A percentile compares a stretch with the other conserved stretches of the same genome.
These are phyloP conservation scores for Lapara coniferarum DNA, from an alignment of 2,888 invertebrate species.

Conservation along the genomic window DNA sequence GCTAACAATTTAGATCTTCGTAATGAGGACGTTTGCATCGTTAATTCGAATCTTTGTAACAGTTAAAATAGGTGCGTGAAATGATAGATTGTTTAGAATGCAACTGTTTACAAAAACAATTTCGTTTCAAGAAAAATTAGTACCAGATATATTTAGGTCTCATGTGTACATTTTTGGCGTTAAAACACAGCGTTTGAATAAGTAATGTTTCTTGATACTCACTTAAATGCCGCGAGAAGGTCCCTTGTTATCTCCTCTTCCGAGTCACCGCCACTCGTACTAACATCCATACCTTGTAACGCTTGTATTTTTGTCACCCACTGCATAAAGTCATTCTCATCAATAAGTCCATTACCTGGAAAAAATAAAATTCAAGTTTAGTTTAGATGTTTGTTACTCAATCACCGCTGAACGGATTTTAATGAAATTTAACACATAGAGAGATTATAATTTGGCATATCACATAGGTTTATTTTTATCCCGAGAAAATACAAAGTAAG, in stretches of 20 bases:
- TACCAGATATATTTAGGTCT: too few relatives aligned
- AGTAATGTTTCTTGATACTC: conserved; percentile 34
- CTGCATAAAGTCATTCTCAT: conserved; percentile 90
- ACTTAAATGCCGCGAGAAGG: conserved; percentile 93
- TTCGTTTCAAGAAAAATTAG: too few relatives aligned
- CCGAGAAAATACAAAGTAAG: too few relatives aligned
- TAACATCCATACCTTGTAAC: conserved; percentile 84
- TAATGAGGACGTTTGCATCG: conserved; percentile 1
- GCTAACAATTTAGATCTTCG: background rate
- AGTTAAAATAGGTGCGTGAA: too few relatives aligned
- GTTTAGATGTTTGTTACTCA: too few relatives aligned
- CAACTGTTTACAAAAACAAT: too few relatives aligned
- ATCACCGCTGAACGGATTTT: background rate
- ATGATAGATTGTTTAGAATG: too few relatives aligned
- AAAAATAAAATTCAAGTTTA: conserved; percentile 31
- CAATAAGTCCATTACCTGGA: conserved; percentile 89
- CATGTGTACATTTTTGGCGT: background rate
- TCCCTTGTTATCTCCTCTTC: conserved; percentile 89
- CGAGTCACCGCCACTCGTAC: conserved; percentile 79
- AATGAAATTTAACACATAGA: background rate
- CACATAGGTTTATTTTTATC: too few relatives aligned
- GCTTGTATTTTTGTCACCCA: conserved; percentile 91
- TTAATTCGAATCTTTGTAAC: background rate
- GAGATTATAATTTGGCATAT: too few relatives aligned
- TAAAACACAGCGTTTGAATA: background rate